A percentile compares a stretch with the other conserved stretches of the same genome.
Evolutionary conservation across 2,888 invertebrate genomes (phyloP).

Genomic region (Thumatha senex): DNA sequence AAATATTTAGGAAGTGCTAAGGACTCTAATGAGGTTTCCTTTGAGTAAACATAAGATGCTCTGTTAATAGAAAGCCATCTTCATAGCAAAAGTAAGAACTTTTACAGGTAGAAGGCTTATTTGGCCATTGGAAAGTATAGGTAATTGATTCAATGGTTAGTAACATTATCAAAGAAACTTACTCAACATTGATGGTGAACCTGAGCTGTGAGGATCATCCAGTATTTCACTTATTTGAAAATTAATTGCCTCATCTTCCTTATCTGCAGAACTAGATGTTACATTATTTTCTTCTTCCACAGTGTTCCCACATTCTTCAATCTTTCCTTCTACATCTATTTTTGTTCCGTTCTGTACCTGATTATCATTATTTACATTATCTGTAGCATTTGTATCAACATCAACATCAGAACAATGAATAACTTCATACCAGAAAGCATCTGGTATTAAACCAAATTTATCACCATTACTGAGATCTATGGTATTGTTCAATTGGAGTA

Average conservation of each 20-base stretch:
- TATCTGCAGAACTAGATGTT: not conserved
- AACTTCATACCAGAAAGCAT: constrained; percentile 75
- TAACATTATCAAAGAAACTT: constrained; percentile 22
- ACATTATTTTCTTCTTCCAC: not conserved
- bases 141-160: no score
- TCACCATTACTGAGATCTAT: constrained; percentile 70
- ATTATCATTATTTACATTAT: not conserved
- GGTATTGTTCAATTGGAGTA: constrained; percentile 57
- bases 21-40: no score
- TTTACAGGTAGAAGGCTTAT: no score
- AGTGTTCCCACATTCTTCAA: not conserved
- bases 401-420: constrained; percentile 36
- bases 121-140: no score
- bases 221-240: constrained; percentile 29
- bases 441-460: constrained; percentile 78
- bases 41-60: no score
- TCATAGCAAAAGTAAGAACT: no score
- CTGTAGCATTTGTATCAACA: constrained; percentile 6
- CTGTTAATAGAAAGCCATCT: no score
- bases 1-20: no score
- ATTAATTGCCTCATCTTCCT: constrained; percentile 12
- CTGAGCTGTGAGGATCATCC: constrained; percentile 14
- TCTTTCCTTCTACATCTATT: no score
- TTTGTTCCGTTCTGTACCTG: not conserved
- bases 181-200: constrained; percentile 51